Percentiles rank a stretch among this genome's conserved stretches.
phyloP scores from a whole-genome alignment of 2,113 vertebrate species.

The Cettia cetti region DNA sequence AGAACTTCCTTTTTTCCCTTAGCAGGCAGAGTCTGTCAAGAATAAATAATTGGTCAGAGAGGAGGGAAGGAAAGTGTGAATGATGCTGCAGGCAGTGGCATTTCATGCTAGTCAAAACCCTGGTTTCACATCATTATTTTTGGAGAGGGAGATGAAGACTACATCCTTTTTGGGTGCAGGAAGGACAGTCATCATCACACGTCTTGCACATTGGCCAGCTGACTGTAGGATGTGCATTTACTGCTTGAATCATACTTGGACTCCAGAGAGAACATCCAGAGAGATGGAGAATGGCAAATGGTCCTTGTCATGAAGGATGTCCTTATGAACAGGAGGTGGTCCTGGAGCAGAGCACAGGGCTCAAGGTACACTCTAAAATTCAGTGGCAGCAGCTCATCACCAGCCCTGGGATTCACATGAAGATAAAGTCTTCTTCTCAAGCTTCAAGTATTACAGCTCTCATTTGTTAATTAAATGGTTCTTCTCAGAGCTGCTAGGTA shows the following conservation, averaged over 20 bases:
- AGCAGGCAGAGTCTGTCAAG: neutral
- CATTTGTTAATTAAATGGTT: neutral
- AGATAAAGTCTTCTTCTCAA: neutral
- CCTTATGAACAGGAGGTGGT: neutral
- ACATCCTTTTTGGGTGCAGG: neutral
- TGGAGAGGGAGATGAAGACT: neutral
- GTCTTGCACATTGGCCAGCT: neutral
- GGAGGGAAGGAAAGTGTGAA: neutral
- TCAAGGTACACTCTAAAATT: neutral
- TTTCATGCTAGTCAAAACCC: neutral
- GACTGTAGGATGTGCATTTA: neutral
- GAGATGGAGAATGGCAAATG: neutral
- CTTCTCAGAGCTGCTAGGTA: neutral
- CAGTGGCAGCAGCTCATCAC: neutral
- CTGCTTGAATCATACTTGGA: neutral
- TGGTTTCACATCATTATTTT: neutral
- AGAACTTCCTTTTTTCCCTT: neutral
- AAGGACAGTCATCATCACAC: neutral
- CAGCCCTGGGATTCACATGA: neutral
- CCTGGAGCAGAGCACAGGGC: neutral
- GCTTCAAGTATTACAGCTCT: neutral
- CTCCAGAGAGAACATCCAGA: neutral
- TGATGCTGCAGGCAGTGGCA: neutral
- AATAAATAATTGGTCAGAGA: neutral
- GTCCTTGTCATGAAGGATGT: neutral